phyloP scores from a whole-genome alignment of 2,888 invertebrate genomes.

The Cenopis cana region DNA sequence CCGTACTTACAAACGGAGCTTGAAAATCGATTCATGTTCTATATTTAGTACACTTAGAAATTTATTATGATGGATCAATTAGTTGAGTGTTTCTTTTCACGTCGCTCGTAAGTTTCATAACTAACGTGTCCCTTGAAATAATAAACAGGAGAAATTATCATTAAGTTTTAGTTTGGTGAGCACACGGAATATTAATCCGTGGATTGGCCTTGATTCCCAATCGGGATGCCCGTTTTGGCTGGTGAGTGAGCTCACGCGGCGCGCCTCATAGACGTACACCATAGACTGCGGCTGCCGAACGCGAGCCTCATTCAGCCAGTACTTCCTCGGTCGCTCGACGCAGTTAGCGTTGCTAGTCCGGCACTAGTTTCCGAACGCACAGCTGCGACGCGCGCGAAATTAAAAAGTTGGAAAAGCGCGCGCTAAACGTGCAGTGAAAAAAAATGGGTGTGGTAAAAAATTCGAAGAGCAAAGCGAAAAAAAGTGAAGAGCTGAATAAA shows the following conservation, averaged over 20 bases:
- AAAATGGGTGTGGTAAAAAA: slow-evolving; percentile 81
- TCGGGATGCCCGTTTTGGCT: slow-evolving; percentile 74
- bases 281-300: slow-evolving; percentile 56
- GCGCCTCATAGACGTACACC: slow-evolving; percentile 61
- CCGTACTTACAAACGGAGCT: slow-evolving; percentile 54
- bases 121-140: slow-evolving; percentile 61
- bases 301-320: slow-evolving; percentile 68
- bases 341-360: slow-evolving; percentile 81
- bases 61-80: slow-evolving; percentile 45
- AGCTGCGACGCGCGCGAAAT: slow-evolving; percentile 66
- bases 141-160: slow-evolving; percentile 74
- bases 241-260: slow-evolving; percentile 74
- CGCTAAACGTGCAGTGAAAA: slow-evolving; percentile 55
- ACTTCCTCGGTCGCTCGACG: slow-evolving; percentile 73
- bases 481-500: slow-evolving; percentile 56
- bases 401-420: slow-evolving; percentile 53
- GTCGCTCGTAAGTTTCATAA: slow-evolving; percentile 17
- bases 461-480: slow-evolving; percentile 67
- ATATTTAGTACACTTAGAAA: slow-evolving; percentile 58
- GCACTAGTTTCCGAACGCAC: slow-evolving; percentile 81
- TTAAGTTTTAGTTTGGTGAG: slow-evolving; percentile 70
- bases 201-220: slow-evolving; percentile 81
- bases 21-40: slow-evolving; percentile 62
- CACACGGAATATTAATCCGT: slow-evolving; percentile 76
- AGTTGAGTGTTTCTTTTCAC: slow-evolving; percentile 38